These are phyloP conservation scores for Coenobita brevimanus DNA, from an alignment of 1,140 invertebrate species.

Conservation along the genomic window DNA sequence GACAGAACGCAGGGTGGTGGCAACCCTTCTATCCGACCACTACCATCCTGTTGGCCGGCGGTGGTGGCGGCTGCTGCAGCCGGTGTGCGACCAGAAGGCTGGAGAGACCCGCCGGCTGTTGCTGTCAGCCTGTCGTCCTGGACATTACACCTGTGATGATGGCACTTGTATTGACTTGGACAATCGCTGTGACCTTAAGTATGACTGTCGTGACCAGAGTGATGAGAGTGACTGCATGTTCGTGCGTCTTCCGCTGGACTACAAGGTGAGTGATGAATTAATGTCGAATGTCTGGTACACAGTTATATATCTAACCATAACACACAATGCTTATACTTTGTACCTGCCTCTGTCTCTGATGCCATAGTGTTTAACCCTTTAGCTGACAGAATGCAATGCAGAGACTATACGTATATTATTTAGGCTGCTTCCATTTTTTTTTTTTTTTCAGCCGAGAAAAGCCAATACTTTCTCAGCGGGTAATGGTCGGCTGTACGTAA, in stretches of 20 bases:
- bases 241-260: slow-evolving; percentile 47
- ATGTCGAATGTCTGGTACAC: too few relatives aligned
- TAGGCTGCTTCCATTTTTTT: too few relatives aligned
- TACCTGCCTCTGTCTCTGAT: too few relatives aligned
- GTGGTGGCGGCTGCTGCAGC: background rate
- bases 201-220: slow-evolving; percentile 52
- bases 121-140: slow-evolving; percentile 24
- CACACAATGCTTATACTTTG: too few relatives aligned
- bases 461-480: too few relatives aligned
- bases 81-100: slow-evolving; percentile 38
- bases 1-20: background rate
- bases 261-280: slow-evolving; percentile 31
- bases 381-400: too few relatives aligned
- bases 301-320: too few relatives aligned
- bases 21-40: background rate
- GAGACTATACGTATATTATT: too few relatives aligned
- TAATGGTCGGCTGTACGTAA: too few relatives aligned
- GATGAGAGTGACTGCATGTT: slow-evolving; percentile 48
- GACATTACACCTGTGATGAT: slow-evolving; percentile 52
- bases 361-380: too few relatives aligned
- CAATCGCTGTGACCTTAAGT: slow-evolving; percentile 59
- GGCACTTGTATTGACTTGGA: slow-evolving; percentile 40
- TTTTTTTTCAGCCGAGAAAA: too few relatives aligned
- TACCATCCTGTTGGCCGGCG: slow-evolving; percentile 36
- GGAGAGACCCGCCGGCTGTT: slow-evolving; percentile 13